Conservation (phyloP, 2,113 vertebrate species). For the Oxygymnocypris stewartii region DNA sequence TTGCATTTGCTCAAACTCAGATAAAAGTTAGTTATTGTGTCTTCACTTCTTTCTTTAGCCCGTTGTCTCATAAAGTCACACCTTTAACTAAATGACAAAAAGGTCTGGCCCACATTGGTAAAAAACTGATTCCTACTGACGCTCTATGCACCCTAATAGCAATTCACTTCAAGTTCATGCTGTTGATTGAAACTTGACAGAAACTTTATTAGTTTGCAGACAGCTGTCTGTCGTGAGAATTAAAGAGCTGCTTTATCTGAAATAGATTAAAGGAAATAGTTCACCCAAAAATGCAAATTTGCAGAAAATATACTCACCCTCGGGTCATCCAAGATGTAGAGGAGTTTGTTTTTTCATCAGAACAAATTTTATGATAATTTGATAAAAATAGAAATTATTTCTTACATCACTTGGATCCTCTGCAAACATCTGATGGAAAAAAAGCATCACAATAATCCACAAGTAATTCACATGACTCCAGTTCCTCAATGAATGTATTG, state of each 20-base stretch:
- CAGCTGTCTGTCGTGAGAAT: too few species aligned
- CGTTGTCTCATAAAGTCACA: neutral
- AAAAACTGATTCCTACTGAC: neutral
- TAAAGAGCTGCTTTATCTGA: neutral
- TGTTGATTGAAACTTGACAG: neutral
- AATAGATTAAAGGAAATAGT: neutral
- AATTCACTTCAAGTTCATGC: neutral
- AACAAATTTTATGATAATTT: too few species aligned
- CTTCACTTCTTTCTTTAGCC: constrained; percentile 7
- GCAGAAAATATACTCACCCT: too few species aligned
- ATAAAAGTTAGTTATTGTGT: neutral
- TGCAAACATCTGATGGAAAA: neutral
- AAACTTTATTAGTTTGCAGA: too few species aligned
- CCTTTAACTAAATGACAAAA: neutral
- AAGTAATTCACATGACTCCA: neutral
- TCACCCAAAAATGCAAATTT: too few species aligned
- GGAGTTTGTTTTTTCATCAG: too few species aligned
- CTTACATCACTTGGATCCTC: too few species aligned
- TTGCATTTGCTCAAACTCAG: constrained; percentile 21
- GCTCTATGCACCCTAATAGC: neutral
- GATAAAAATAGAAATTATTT: too few species aligned
- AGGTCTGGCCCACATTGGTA: neutral
- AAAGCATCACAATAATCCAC: neutral
- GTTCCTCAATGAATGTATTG: neutral
- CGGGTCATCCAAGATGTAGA: too few species aligned